phyloP scores from a whole-genome alignment of 2,888 invertebrate species.

The Drosophila nr. perissopoda region DNA sequence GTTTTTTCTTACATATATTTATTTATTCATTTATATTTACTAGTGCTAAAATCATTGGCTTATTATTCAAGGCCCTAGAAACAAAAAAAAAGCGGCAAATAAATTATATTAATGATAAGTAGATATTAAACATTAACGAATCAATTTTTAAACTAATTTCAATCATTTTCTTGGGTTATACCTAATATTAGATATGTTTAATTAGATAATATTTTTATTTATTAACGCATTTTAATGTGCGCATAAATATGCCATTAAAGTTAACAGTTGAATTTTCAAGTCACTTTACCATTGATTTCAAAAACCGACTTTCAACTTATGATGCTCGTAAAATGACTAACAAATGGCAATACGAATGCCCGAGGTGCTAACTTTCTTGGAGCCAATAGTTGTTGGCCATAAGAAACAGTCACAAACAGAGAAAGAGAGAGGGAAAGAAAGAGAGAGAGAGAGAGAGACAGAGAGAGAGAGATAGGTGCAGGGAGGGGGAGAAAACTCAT shows the following conservation, averaged over 20 bases:
- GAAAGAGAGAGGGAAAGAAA: not conserved
- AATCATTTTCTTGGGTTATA: not conserved
- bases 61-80: not conserved
- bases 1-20: not conserved
- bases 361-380: conserved; percentile 9
- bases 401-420: conserved; percentile 22
- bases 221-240: not conserved
- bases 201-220: not conserved
- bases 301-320: conserved; percentile 11
- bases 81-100: not conserved
- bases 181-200: not conserved
- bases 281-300: conserved; percentile 15
- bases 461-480: conserved; percentile 4
- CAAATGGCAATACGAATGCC: conserved; percentile 22
- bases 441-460: not conserved
- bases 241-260: not conserved
- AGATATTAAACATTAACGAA: not conserved
- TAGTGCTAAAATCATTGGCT: not conserved
- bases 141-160: not conserved
- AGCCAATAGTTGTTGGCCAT: conserved; percentile 31
- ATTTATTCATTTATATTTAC: too few relatives aligned
- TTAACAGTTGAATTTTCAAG: conserved; percentile 25
- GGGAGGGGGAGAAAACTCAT: conserved; percentile 29
- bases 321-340: conserved; percentile 22
- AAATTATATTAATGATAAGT: not conserved